phyloP scores from a whole-genome alignment of 2,888 invertebrate genomes.

The Mythimna albipuncta region DNA sequence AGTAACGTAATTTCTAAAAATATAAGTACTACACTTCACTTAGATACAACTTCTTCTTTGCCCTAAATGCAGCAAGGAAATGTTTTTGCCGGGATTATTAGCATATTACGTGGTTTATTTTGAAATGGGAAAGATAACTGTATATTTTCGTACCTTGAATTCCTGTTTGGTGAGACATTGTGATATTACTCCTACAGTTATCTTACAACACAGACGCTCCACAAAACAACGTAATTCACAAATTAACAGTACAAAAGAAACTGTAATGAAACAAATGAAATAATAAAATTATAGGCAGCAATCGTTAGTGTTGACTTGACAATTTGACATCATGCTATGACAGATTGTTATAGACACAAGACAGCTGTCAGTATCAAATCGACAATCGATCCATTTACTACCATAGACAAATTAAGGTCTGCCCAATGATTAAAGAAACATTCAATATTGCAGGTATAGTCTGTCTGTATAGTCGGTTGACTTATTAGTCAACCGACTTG shows the following conservation, averaged over 20 bases:
- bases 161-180: conserved; percentile 97
- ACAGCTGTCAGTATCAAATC: conserved; percentile 22
- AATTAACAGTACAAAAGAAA: conserved; percentile 43
- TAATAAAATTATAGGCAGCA: conserved; percentile 18
- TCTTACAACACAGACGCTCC: conserved; percentile 21
- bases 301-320: conserved; percentile 29
- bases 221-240: conserved; percentile 41
- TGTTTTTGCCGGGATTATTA: conserved; percentile 38
- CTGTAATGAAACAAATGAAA: conserved; percentile 50
- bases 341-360: neutral
- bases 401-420: neutral
- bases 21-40: conserved; percentile 10
- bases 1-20: conserved; percentile 44
- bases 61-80: neutral
- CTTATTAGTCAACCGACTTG: too few relatives aligned
- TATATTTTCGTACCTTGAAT: conserved; percentile 93
- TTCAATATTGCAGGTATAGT: too few relatives aligned
- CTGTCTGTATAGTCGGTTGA: too few relatives aligned
- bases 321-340: conserved; percentile 33
- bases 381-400: neutral
- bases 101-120: conserved; percentile 56
- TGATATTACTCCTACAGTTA: conserved; percentile 56
- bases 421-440: too few relatives aligned
- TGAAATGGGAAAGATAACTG: conserved; percentile 54
- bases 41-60: neutral